Percentiles rank a stretch among this genome's conserved stretches.
phyloP scores from a whole-genome alignment of 1,140 invertebrate genomes.

The Linepithema humile region DNA sequence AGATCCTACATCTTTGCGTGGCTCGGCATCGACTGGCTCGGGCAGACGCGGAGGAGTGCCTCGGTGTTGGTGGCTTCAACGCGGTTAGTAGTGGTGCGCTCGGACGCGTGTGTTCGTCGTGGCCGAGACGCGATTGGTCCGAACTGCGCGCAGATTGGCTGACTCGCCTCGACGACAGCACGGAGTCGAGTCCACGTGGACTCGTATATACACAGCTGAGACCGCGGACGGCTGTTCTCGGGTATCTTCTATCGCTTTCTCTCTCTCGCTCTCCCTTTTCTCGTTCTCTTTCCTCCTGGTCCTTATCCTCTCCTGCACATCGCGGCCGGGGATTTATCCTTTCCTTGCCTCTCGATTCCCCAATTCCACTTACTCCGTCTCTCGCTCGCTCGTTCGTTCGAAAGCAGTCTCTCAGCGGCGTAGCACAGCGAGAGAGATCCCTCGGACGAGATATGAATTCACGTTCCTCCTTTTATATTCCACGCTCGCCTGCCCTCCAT shows the following conservation, averaged over 20 bases:
- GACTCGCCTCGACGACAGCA: not conserved
- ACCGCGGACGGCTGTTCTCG: conserved; percentile 66
- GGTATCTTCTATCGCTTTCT: conserved; percentile 47
- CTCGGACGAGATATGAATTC: conserved; percentile 83
- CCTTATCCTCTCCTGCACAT: conserved; percentile 32
- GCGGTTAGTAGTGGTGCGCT: conserved; percentile 30
- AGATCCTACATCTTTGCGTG: conserved; percentile 77
- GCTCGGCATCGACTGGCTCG: conserved; percentile 72
- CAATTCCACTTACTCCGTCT: conserved; percentile 54
- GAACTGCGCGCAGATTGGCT: conserved; percentile 71
- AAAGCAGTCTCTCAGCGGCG: conserved; percentile 83
- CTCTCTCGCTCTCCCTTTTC: conserved; percentile 33
- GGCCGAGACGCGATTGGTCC: conserved; percentile 64
- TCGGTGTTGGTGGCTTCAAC: conserved; percentile 46
- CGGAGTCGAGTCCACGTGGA: conserved; percentile 79
- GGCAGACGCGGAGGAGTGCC: conserved; percentile 55
- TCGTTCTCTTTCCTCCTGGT: not conserved
- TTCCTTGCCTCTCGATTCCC: conserved; percentile 65
- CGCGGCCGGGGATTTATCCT: conserved; percentile 50
- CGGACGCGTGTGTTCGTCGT: conserved; percentile 28
- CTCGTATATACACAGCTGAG: conserved; percentile 40
- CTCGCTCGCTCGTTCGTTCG: conserved; percentile 72
- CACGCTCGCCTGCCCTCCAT: conserved; percentile 83
- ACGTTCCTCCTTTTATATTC: conserved; percentile 83
- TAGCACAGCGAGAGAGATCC: conserved; percentile 83